Evolutionary conservation across 2,888 invertebrate species (phyloP), one percentile per base, ranked within the genome.

Genomic region (Microctonus aethiopoides): DNA sequence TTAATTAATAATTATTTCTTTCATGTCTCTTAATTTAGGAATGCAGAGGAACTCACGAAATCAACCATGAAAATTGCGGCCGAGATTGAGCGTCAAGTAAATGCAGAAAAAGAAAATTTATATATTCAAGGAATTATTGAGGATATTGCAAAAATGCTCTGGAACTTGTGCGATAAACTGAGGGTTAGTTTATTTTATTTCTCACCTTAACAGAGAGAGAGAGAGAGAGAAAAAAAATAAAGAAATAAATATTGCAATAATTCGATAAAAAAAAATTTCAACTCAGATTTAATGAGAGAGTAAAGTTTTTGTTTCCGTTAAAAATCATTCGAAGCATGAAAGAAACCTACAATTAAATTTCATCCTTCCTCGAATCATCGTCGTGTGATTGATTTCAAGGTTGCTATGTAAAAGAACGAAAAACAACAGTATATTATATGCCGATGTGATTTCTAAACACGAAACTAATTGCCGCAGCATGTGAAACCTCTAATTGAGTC

Each of bases 1-100:
- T n/a, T 52, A 29, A 32, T 52, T 24, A n/a, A 24, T 34, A 16
- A 4, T 24, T 0, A 13, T n/a, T 41, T 16, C 22, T 62, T 54
- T 65, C 65, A 72, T 52, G 83, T 87, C 72, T 59, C 79, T 7
- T 5, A 29, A n/a, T 39, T n/a, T 29, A 95, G 94, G 72, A 93
- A 92, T 74, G 91, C 92, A 78, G 93, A 93, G 76, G 91, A 92
- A 79, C 89, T 93, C 71, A 91, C 91, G 67, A 88, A 89, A 36
- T 81, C 93, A 0, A 92, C 92, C 83, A 86, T 85, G 1, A 87
- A 89, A 74, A 93, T 93, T 71, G 83, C 86, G 26, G 84, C 87
- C 54, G 89, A 91, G 72, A 83, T 83, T n/a, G 72, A 81, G 24
- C 87, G 87, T 9, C 87, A 87, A 29, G 79, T 85, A 56, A 82